Evolutionary conservation across 2,888 invertebrate genomes (phyloP), one percentile per base, ranked within the genome.

Genomic region (Catocala fraxini): DNA sequence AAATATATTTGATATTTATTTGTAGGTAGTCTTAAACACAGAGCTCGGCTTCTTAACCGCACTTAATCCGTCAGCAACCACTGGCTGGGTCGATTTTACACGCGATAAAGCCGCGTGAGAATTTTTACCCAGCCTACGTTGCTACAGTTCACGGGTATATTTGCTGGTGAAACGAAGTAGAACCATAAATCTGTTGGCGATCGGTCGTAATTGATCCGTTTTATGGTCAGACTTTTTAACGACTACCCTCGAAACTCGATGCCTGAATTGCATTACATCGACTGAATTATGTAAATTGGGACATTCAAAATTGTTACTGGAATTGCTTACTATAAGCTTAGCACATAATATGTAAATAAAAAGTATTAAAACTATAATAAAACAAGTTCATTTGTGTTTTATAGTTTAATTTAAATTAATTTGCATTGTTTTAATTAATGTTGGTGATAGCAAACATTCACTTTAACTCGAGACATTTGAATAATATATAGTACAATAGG

Each of bases 211-310:
- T 83, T 82, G 84, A 86, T 83, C 83, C 82, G 75, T 77, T 89
- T 88, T 85, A 86, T 84, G 81, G 75, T 68, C 70, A 75, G 79
- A 85, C 82, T 86, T 88, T 84, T 86, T 86, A 89, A 88, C 83
- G 80, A 80, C 79, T 76, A 63, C 68, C 61, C 77, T 84, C 71
- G 51, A 75, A 68, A 66, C 62, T 60, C 42, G 76, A 71, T 56
- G 51, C 56, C 63, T 51, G 56, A 61, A 62, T 71, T 51, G 57
- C 63, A 56, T 63, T 59, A 68, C 71, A 78, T 76, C 71, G 73
- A 66, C 75, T 63, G 64, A 72, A 77, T 79, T 78, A 80, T 80
- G 79, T 61, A 79, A 80, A 78, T 79, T 70, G 53, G 43, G 53
- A 74, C 63, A 66, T 71, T 65, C 59, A 56, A 52, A 67, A 59